phyloP scores from a whole-genome alignment of 2,113 vertebrate genomes.

The Zosterops japonicus region DNA sequence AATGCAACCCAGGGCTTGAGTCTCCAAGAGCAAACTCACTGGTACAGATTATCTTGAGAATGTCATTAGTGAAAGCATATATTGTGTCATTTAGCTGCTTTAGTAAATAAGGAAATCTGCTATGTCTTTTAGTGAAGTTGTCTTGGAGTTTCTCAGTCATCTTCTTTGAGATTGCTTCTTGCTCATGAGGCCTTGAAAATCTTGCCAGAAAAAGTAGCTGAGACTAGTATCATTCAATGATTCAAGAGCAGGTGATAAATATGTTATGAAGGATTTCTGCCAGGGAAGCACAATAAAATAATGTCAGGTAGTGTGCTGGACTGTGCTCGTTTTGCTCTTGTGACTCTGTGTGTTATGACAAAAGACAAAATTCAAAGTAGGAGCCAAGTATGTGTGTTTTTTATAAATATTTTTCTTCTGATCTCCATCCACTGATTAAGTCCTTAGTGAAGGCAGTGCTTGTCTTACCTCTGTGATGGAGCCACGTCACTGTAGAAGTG shows the following conservation, averaged over 20 bases:
- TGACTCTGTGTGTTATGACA: neutral
- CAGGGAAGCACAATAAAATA: neutral
- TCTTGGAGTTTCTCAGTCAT: neutral
- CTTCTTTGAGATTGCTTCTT: neutral
- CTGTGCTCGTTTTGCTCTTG: neutral
- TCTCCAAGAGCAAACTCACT: neutral
- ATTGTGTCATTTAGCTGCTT: neutral
- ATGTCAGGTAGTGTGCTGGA: neutral
- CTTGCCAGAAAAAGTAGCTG: neutral
- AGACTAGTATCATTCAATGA: neutral
- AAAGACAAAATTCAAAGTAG: neutral
- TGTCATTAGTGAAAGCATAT: neutral
- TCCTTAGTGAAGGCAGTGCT: neutral
- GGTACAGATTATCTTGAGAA: neutral
- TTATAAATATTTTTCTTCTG: neutral
- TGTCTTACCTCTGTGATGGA: neutral
- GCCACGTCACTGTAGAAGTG: rapidly evolving
- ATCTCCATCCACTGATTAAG: neutral
- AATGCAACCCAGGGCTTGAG: neutral
- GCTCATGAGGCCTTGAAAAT: neutral
- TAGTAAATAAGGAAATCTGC: neutral
- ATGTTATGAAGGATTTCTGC: neutral
- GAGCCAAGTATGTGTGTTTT: rapidly evolving
- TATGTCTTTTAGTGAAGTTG: neutral
- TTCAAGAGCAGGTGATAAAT: neutral